phyloP scores from a whole-genome alignment of 2,888 invertebrate genomes.

The Tholera decimalis region DNA sequence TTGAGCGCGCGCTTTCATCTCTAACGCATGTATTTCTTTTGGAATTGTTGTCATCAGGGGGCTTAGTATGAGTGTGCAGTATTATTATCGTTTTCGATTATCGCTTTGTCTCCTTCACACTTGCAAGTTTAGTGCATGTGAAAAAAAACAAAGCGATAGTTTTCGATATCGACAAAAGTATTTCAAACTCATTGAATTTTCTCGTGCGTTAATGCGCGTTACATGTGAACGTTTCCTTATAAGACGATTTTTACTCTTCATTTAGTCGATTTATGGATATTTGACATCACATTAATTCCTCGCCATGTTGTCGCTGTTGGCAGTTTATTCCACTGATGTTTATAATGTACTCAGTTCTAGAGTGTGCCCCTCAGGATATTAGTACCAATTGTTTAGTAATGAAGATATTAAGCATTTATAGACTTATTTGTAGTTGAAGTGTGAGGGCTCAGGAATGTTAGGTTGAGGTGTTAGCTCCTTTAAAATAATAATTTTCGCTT shows the following conservation, averaged over 20 bases:
- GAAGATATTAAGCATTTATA: slow-evolving; percentile 48
- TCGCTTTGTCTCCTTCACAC: too few species aligned
- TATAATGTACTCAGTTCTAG: slow-evolving; percentile 1
- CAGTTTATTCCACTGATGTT: slow-evolving; percentile 21
- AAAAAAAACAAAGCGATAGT: too few species aligned
- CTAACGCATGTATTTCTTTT: too few species aligned
- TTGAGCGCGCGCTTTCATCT: too few species aligned
- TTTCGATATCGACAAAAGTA: too few species aligned
- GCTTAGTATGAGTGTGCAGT: too few species aligned
- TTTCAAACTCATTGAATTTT: too few species aligned
- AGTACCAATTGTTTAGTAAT: slow-evolving; percentile 40
- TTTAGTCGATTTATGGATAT: slow-evolving; percentile 20
- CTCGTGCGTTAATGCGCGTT: too few species aligned
- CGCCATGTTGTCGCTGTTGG: slow-evolving; percentile 31
- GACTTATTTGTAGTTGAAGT: slow-evolving; percentile 47
- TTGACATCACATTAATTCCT: background rate
- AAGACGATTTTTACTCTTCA: background rate
- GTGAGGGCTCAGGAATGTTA: slow-evolving; percentile 11
- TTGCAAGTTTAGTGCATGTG: too few species aligned
- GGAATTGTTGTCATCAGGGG: too few species aligned
- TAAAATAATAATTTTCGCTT: slow-evolving; percentile 18
- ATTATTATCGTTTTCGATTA: too few species aligned
- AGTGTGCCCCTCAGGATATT: slow-evolving; percentile 43
- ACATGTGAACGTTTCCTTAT: background rate
- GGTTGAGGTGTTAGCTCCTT: slow-evolving; percentile 41